Percentiles rank a stretch among this genome's conserved stretches.
Conservation (phyloP, 2,888 invertebrate species). For the Diarsia mendica region DNA sequence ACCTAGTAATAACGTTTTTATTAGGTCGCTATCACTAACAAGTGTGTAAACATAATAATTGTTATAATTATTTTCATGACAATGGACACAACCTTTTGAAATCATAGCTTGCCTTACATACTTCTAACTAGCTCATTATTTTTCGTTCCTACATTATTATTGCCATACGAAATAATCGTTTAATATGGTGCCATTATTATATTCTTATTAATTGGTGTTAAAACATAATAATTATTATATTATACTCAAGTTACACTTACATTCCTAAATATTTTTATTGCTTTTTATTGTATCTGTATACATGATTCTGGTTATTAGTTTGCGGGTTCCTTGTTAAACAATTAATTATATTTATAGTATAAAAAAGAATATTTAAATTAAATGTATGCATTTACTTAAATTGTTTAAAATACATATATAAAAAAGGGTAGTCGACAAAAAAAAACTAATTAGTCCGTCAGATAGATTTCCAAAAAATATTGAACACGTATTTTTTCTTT, state of each 20-base stretch:
- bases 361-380: neutral
- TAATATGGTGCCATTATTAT: conserved; percentile 62
- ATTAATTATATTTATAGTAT: neutral
- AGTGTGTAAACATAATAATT: neutral
- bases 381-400: neutral
- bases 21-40: neutral
- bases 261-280: conserved; percentile 7
- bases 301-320: neutral
- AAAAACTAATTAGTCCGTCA: too few relatives aligned
- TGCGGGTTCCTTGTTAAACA: neutral
- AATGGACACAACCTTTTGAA: neutral
- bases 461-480: too few relatives aligned
- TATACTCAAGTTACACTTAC: conserved; percentile 1
- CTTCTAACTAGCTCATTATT: conserved; percentile 7
- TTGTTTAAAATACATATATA: neutral
- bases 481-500: too few relatives aligned
- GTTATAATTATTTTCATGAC: too few relatives aligned
- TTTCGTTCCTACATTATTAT: conserved; percentile 44
- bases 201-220: conserved; percentile 47
- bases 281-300: neutral
- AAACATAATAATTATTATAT: conserved; percentile 8
- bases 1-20: too few relatives aligned
- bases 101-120: conserved; percentile 14
- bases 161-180: conserved; percentile 60
- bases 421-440: too few relatives aligned